Base-by-base conservation (phyloP, 2,797 vertebrate genomes). In the Lycodopsis pacificus region DNA sequence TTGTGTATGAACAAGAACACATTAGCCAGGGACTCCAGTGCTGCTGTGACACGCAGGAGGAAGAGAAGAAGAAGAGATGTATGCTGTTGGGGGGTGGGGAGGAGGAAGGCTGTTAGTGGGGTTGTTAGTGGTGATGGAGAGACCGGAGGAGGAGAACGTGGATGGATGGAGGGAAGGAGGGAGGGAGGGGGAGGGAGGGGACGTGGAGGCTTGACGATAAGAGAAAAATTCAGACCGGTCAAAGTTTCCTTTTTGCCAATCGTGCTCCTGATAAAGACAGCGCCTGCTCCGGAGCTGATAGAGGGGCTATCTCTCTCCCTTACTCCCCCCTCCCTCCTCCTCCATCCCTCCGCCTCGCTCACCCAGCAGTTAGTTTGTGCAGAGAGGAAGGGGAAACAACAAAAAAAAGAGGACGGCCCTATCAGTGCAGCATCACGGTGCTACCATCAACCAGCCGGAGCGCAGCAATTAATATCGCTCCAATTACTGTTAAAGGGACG, bases 271-370 rank as follows among this genome's bases (percentile, higher is more conserved):
- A 97, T 98, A 98, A 97, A 96, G 95, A 95, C 91, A 92, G 95
- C 88, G 96, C 94, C 97, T 98, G 97, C 96, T 96, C 93, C 91
- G 93, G 90, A 89, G 93, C 96, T 96, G 97, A 98, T 98, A 98
- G 96, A 96, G 93, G 92, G 94, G 93, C 96, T 95, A 96, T 95
- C 94, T 95, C 91, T 89, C 93, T 90, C 87, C 91, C 85, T 76
- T 87, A 82, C 90, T 77, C 87, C 65, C 15, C 64, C 49, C 59
- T 12, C 70, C 63, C 78, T 70, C 64, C 49, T 25, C 80, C 77
- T 44, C 89, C 82, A 69, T 76, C 73, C 76, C 81, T 68, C 86
- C 56, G 71, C 77, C 91, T 88, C 82, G 22, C 88, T 90, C 91
- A 79, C 82, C 93, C 91, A 87, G 93, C 95, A 95, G 96, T 96